These are phyloP conservation scores for Vanessa atalanta DNA, from an alignment of 1,140 invertebrate genomes.

Conservation along the genomic window DNA sequence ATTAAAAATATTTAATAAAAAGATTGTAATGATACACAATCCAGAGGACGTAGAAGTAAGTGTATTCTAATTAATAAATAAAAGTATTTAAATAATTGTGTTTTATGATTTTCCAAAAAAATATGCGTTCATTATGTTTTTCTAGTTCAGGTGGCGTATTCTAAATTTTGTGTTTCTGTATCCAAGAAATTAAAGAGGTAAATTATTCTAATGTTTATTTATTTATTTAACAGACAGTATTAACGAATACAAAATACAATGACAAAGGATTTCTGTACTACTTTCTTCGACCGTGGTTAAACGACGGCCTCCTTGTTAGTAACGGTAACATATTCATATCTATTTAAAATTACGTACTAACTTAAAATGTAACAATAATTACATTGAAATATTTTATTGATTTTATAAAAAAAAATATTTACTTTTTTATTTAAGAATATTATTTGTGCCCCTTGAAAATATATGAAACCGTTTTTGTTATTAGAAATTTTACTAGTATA, in stretches of 20 bases:
- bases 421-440: too few species aligned
- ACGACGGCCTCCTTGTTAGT: constrained; percentile 33
- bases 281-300: constrained; percentile 34
- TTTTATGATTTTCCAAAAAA: too few species aligned
- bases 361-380: not conserved
- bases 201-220: too few species aligned
- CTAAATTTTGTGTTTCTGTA: too few species aligned
- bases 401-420: too few species aligned
- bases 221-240: not conserved
- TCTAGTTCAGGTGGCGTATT: too few species aligned
- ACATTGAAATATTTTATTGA: not conserved
- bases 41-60: constrained; percentile 43
- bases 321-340: constrained; percentile 31
- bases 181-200: too few species aligned
- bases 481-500: too few species aligned
- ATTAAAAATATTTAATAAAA: constrained; percentile 24
- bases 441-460: too few species aligned
- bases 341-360: not conserved
- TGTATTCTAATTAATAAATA: constrained; percentile 3
- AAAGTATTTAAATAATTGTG: too few species aligned
- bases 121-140: too few species aligned
- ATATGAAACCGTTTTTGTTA: too few species aligned
- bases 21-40: constrained; percentile 30
- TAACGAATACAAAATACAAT: constrained; percentile 27
- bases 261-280: constrained; percentile 27